These are phyloP conservation scores for Dryobotodes eremita DNA, from an alignment of 2,888 invertebrate species.

Conservation along the genomic window DNA sequence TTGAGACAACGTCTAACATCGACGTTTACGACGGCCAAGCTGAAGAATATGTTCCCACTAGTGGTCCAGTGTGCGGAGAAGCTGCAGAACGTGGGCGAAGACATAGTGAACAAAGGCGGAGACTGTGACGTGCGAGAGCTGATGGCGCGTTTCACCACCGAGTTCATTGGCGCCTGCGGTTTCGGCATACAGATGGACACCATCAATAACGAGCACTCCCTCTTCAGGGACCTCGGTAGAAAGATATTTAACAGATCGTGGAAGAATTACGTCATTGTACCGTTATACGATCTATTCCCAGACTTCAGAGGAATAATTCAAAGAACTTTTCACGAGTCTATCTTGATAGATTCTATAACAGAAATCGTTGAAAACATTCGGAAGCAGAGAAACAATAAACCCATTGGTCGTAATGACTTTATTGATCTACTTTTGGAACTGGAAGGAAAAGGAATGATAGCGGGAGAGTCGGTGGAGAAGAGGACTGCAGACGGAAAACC, in stretches of 20 bases:
- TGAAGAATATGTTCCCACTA: constrained; percentile 84
- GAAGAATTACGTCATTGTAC: constrained; percentile 60
- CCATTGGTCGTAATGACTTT: constrained; percentile 78
- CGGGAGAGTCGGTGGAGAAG: constrained; percentile 79
- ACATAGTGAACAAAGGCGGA: constrained; percentile 71
- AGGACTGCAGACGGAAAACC: constrained; percentile 75
- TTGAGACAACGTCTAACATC: constrained; percentile 81
- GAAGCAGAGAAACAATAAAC: constrained; percentile 76
- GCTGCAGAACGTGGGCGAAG: constrained; percentile 72
- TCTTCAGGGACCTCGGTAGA: constrained; percentile 75
- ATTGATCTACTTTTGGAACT: constrained; percentile 78
- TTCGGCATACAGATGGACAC: constrained; percentile 79
- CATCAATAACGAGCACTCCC: constrained; percentile 76
- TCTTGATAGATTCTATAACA: constrained; percentile 62
- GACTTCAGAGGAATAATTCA: constrained; percentile 66
- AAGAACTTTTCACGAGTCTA: constrained; percentile 49
- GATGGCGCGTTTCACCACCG: constrained; percentile 81
- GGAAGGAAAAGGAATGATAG: constrained; percentile 76
- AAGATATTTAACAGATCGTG: constrained; percentile 69
- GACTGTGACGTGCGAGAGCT: constrained; percentile 76
- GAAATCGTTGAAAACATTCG: constrained; percentile 74
- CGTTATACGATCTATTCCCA: constrained; percentile 76
- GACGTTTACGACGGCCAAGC: constrained; percentile 82
- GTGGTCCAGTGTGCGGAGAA: constrained; percentile 81
- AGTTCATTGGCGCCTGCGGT: constrained; percentile 81